Conservation (phyloP, 2,797 vertebrate species). For the Betta splendens region DNA sequence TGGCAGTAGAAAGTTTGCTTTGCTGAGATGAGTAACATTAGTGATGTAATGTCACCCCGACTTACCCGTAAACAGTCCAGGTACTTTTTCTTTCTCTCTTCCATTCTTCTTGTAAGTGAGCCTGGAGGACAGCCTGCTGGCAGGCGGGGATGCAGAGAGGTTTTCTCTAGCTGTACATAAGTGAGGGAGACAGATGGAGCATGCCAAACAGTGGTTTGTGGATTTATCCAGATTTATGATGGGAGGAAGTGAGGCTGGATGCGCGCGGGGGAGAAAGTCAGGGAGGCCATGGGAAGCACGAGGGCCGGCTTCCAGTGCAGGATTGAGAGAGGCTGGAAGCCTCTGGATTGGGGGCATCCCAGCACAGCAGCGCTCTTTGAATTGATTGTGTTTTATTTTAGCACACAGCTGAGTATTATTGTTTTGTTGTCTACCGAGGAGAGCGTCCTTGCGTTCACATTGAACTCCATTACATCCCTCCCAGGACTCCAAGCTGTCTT, state of each 20-base stretch:
- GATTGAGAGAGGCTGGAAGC: slow-evolving; percentile 63
- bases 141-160: slow-evolving; percentile 74
- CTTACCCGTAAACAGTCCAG: slow-evolving; percentile 21
- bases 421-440: slow-evolving; percentile 64
- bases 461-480: slow-evolving; percentile 77
- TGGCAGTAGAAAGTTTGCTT: slow-evolving; percentile 46
- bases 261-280: slow-evolving; percentile 56
- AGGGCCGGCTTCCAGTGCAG: slow-evolving; percentile 56
- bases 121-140: slow-evolving; percentile 73
- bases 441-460: slow-evolving; percentile 80
- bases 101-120: slow-evolving; percentile 63
- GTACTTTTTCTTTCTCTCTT: slow-evolving; percentile 34
- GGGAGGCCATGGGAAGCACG: slow-evolving; percentile 44
- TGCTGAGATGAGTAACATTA: slow-evolving; percentile 24
- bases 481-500: slow-evolving; percentile 72
- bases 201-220: slow-evolving; percentile 82
- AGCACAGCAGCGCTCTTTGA: slow-evolving; percentile 65
- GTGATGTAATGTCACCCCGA: slow-evolving; percentile 45
- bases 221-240: slow-evolving; percentile 85
- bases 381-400: slow-evolving; percentile 74
- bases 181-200: slow-evolving; percentile 83
- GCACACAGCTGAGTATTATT: slow-evolving; percentile 59
- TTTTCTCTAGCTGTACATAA: slow-evolving; percentile 77
- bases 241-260: slow-evolving; percentile 73
- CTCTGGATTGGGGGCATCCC: slow-evolving; percentile 56